A percentile compares a stretch with the other conserved stretches of the same genome.
These are phyloP conservation scores for Rhagophthalmus giganteus DNA, from an alignment of 2,888 invertebrate species.

Conservation along the genomic window DNA sequence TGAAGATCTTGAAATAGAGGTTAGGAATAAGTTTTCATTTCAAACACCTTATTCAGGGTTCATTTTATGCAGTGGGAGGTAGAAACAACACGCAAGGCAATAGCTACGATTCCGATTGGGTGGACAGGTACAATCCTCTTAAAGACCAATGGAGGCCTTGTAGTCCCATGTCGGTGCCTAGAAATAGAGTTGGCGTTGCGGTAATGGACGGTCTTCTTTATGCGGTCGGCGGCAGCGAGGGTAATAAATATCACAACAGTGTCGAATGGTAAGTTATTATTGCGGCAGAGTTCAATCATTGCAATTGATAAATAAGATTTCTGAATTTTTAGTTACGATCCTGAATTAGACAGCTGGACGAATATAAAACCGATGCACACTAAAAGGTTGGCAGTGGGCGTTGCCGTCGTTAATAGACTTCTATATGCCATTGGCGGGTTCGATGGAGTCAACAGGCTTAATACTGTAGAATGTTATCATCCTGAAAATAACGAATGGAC, in stretches of 20 bases:
- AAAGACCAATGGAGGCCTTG: constrained; percentile 86
- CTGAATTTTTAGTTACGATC: constrained; percentile 71
- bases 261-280: constrained; percentile 76
- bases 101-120: constrained; percentile 86
- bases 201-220: constrained; percentile 90
- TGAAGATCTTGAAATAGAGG: not conserved
- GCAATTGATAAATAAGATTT: not conserved
- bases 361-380: constrained; percentile 73
- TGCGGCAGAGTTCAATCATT: not conserved
- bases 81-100: constrained; percentile 88
- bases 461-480: constrained; percentile 87
- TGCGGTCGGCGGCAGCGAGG: constrained; percentile 90
- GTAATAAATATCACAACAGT: constrained; percentile 80
- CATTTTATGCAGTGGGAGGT: constrained; percentile 91
- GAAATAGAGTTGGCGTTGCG: constrained; percentile 91
- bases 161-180: constrained; percentile 82
- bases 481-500: constrained; percentile 92
- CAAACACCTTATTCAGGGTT: constrained; percentile 59
- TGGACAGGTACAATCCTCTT: constrained; percentile 84
- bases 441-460: constrained; percentile 77
- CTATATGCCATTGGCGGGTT: constrained; percentile 81
- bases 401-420: constrained; percentile 75
- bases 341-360: constrained; percentile 82
- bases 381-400: constrained; percentile 79
- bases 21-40: constrained; percentile 4